Base-by-base conservation (phyloP, 2,797 vertebrate species). In the Menidia menidia region DNA sequence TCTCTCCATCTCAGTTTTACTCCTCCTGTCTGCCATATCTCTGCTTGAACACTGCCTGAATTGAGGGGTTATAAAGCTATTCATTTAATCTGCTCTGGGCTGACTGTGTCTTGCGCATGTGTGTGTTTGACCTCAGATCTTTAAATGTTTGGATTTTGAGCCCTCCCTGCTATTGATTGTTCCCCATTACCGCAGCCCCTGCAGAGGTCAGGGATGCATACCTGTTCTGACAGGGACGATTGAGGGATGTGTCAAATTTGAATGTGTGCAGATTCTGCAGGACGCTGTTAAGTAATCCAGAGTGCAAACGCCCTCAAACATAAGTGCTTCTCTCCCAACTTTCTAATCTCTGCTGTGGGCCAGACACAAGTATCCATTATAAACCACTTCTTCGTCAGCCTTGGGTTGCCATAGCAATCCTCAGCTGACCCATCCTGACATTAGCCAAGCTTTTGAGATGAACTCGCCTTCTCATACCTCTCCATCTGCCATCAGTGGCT, bases 51-150 rank as follows among this genome's bases (percentile, higher is more conserved):
- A 13, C 57, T 70, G 63, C 71, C 78, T 69, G 62, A 59, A 76
- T 62, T 62, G 67, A 43, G 67, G 67, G 75, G 77, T 85, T 84
- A 70, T 80, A 68, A 87, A 84, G 73, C 82, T 77, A 77, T 90
- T 87, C 89, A 65, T 78, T 55, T 92, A 87, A 91, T 89, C 77
- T 80, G 84, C 78, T 88, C 68, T 51, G 31, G 87, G 64, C 65
- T 61, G 45, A 71, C 65, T 74, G 45, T 71, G 57, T 19, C 41
- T 63, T 53, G 16, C 57, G 48, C 67, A 58, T 77, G 8, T 53
- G 54, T 64, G 44, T 59, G 18, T 75, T 47, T 79, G 73, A 81
- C 80, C 60, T 70, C 41, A 78, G 53, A 61, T 73, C 39, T 65
- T 16, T 51, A 61, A 60, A 65, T 30, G 2, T 68, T 70, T 73